phyloP scores from a whole-genome alignment of 92 coral and sea anemone genomes.

The Plumapathes pennacea region DNA sequence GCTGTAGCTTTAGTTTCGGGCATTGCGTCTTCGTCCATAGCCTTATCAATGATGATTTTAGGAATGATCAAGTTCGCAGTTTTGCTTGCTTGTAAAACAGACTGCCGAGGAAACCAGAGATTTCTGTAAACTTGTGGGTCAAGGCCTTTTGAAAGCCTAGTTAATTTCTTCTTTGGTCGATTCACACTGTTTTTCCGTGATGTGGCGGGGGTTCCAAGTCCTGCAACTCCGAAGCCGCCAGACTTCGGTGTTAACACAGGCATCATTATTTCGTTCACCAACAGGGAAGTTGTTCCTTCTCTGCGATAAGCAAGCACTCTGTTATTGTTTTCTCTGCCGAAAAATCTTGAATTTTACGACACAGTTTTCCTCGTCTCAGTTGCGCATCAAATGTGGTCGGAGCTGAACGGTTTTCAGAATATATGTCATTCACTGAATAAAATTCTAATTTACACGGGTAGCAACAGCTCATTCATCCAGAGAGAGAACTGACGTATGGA shows the following conservation, averaged over 20 bases:
- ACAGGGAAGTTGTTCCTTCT: no score
- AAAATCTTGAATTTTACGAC: no score
- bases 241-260: slow-evolving; percentile 14
- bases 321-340: no score
- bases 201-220: slow-evolving; percentile 3
- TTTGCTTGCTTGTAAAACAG: slow-evolving; percentile 1
- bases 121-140: no score
- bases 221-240: slow-evolving; percentile 7
- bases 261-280: slow-evolving; percentile 11
- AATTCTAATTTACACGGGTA: no score
- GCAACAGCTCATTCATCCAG: no score
- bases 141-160: slow-evolving; percentile 43
- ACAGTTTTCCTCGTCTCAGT: no score
- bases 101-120: slow-evolving; percentile 3
- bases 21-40: slow-evolving; percentile 11
- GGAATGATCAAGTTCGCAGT: slow-evolving; percentile 9
- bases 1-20: background rate
- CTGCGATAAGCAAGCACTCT: background rate
- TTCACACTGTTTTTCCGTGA: slow-evolving; percentile 24
- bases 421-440: no score
- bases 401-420: no score
- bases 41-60: slow-evolving; percentile 11
- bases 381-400: no score
- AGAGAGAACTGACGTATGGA: no score
- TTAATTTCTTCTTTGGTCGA: slow-evolving; percentile 78